Evolutionary conservation across 2,113 vertebrate species (phyloP).

Genomic region (Gallinago undulata): DNA sequence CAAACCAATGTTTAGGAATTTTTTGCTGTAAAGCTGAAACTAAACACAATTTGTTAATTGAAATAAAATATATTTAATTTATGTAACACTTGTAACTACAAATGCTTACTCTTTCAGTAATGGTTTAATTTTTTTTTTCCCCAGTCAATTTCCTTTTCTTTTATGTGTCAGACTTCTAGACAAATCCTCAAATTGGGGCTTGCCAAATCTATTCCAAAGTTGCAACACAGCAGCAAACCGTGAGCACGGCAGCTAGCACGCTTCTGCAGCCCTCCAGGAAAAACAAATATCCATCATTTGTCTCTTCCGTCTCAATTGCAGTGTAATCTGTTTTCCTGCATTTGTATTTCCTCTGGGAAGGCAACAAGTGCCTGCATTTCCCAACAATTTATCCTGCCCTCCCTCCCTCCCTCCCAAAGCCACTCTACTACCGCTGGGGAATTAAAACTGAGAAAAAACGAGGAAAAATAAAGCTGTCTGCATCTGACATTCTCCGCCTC

Average conservation of each 20-base stretch:
- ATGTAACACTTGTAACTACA: background rate
- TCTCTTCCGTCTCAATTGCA: background rate
- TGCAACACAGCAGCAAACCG: background rate
- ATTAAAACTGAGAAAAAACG: background rate
- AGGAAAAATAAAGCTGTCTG: background rate
- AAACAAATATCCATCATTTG: background rate
- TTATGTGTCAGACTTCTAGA: background rate
- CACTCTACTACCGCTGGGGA: background rate
- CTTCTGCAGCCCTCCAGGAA: background rate
- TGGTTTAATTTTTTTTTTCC: background rate
- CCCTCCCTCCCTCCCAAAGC: background rate
- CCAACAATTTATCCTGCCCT: background rate
- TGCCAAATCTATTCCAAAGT: background rate
- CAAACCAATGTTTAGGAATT: background rate
- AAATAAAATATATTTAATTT: background rate
- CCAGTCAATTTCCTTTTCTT: background rate
- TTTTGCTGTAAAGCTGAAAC: background rate
- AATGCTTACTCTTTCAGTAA: background rate
- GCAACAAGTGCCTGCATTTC: background rate
- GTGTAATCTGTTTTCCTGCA: background rate
- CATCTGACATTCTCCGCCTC: background rate
- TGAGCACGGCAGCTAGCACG: background rate
- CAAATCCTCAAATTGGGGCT: background rate
- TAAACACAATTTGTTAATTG: background rate
- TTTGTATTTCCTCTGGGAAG: constrained; percentile 13